phyloP scores from a whole-genome alignment of 2,797 vertebrate species.

The Chaetodon trifasciatus region DNA sequence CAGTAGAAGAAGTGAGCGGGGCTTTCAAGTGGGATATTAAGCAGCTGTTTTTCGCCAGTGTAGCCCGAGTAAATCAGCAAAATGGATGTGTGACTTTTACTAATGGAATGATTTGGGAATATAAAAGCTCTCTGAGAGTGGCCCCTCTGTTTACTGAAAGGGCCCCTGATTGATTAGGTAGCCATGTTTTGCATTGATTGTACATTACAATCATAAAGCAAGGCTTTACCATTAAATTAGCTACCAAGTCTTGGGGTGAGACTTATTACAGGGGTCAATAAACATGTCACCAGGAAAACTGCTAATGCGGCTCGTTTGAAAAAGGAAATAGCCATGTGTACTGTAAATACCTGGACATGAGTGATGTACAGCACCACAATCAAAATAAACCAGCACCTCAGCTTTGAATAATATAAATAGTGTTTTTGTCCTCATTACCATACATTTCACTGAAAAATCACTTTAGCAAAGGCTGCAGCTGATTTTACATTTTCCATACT shows the following conservation, averaged over 20 bases:
- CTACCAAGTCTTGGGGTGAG: slow-evolving; percentile 59
- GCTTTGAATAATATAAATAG: slow-evolving; percentile 18
- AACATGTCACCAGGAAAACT: slow-evolving; percentile 79
- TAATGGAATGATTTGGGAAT: slow-evolving; percentile 92
- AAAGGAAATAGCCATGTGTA: slow-evolving; percentile 60
- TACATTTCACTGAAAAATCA: slow-evolving; percentile 27
- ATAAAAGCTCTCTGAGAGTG: slow-evolving; percentile 84
- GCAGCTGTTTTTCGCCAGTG: slow-evolving; percentile 93
- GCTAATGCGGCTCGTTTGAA: slow-evolving; percentile 76
- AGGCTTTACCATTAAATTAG: slow-evolving; percentile 76
- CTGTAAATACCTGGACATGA: slow-evolving; percentile 49
- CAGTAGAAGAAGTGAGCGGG: slow-evolving; percentile 91
- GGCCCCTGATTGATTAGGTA: slow-evolving; percentile 78
- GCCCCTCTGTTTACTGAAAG: slow-evolving; percentile 82
- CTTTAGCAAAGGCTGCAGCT: slow-evolving; percentile 1
- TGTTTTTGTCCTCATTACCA: slow-evolving; percentile 40
- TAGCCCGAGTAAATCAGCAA: slow-evolving; percentile 94
- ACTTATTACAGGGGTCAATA: slow-evolving; percentile 80
- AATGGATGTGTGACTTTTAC: slow-evolving; percentile 93
- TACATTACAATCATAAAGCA: slow-evolving; percentile 77
- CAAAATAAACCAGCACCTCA: slow-evolving; percentile 40
- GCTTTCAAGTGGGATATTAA: slow-evolving; percentile 96
- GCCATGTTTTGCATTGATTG: slow-evolving; percentile 73
- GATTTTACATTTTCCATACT: slow-evolving; percentile 33
- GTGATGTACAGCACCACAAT: slow-evolving; percentile 60